These are phyloP conservation scores for Drosophila truncata DNA, from an alignment of 1,140 invertebrate genomes.

Conservation along the genomic window DNA sequence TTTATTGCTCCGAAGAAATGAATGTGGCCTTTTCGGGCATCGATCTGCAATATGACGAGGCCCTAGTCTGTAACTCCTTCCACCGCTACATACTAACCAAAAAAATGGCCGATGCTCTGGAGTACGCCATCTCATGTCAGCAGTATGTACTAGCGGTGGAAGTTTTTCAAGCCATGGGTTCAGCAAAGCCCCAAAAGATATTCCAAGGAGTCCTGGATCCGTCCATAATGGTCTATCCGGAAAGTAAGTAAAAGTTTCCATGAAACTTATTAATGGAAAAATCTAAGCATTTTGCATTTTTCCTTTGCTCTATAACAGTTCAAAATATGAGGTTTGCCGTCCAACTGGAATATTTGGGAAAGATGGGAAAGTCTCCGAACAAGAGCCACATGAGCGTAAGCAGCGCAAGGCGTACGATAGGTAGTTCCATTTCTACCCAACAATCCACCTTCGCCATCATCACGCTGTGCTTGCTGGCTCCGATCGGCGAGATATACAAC, in stretches of 20 bases:
- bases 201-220: slow-evolving; percentile 64
- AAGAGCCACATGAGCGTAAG: neutral
- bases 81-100: slow-evolving; percentile 68
- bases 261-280: neutral
- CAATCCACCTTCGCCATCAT: slow-evolving; percentile 64
- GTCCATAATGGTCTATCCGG: slow-evolving; percentile 49
- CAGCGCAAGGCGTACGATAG: too few species aligned
- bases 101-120: slow-evolving; percentile 37
- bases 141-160: slow-evolving; percentile 50
- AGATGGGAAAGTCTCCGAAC: neutral
- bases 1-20: slow-evolving; percentile 47
- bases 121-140: slow-evolving; percentile 9
- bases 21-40: slow-evolving; percentile 39
- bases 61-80: slow-evolving; percentile 64
- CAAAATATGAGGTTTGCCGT: slow-evolving; percentile 65
- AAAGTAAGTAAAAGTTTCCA: slow-evolving; percentile 24
- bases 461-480: slow-evolving; percentile 52
- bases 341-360: slow-evolving; percentile 51
- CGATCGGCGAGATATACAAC: slow-evolving; percentile 51
- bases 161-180: slow-evolving; percentile 1
- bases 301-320: slow-evolving; percentile 27
- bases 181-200: slow-evolving; percentile 29
- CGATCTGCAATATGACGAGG: slow-evolving; percentile 24
- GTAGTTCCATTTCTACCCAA: neutral
- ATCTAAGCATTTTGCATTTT: neutral